Conservation (phyloP, 2,797 vertebrate species). For the Phyllotis vaccarum region DNA sequence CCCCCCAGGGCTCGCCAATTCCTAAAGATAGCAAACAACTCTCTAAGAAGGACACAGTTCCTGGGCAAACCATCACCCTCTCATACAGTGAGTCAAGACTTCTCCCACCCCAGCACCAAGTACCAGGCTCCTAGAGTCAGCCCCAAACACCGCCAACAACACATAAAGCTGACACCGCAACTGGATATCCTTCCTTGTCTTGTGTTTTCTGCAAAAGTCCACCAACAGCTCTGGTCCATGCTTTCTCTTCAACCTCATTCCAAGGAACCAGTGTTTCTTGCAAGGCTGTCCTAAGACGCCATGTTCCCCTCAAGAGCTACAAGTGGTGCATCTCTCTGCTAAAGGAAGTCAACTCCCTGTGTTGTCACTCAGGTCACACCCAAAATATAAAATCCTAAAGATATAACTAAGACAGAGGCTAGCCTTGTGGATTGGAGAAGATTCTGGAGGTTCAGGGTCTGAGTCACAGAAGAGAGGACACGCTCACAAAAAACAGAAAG, state of each 20-base stretch:
- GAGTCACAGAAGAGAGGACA: background rate
- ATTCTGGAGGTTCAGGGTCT: background rate
- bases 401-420: background rate
- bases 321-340: too few species aligned
- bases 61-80: background rate
- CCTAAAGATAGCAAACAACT: background rate
- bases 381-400: background rate
- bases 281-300: background rate
- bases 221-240: background rate
- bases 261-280: background rate
- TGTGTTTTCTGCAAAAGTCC: background rate
- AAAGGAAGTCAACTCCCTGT: background rate
- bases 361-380: background rate
- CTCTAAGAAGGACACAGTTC: background rate
- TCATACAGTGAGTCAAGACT: background rate
- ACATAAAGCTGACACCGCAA: background rate
- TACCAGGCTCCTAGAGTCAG: background rate
- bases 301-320: background rate
- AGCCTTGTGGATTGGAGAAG: background rate
- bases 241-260: background rate
- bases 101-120: background rate
- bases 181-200: background rate
- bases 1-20: background rate
- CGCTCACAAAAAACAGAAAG: background rate
- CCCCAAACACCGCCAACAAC: background rate